These are phyloP conservation scores for Natrix natrix DNA, from an alignment of 2,797 vertebrate genomes.

Conservation along the genomic window DNA sequence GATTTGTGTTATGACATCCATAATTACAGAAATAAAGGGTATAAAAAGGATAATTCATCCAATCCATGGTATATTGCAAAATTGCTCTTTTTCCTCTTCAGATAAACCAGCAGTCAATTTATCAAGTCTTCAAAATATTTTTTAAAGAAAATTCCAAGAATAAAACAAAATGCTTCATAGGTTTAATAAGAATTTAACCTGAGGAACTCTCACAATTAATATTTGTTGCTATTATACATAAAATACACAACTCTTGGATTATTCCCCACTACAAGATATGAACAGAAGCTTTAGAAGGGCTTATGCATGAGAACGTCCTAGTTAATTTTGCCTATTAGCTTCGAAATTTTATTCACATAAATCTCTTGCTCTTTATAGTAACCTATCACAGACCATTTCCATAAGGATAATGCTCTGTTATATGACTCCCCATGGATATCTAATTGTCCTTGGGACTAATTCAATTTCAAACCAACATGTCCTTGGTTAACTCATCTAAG, in stretches of 20 bases:
- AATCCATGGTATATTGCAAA: background rate
- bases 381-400: background rate
- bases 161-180: background rate
- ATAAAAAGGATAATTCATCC: background rate
- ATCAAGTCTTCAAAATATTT: background rate
- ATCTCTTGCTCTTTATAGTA: background rate
- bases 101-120: background rate
- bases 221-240: background rate
- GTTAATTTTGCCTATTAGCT: background rate
- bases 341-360: background rate
- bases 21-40: conserved; percentile 5
- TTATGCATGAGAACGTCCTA: background rate
- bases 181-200: conserved; percentile 3
- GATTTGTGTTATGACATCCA: conserved; percentile 5
- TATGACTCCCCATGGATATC: background rate
- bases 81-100: background rate
- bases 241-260: background rate
- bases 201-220: background rate
- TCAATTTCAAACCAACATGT: background rate
- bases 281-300: background rate
- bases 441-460: background rate
- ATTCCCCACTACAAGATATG: background rate
- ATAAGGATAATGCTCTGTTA: background rate
- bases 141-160: conserved; percentile 4
- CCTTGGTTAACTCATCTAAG: background rate